Evolutionary conservation across 2,797 vertebrate genomes (phyloP).

Genomic region (Halcyon leucocephala): DNA sequence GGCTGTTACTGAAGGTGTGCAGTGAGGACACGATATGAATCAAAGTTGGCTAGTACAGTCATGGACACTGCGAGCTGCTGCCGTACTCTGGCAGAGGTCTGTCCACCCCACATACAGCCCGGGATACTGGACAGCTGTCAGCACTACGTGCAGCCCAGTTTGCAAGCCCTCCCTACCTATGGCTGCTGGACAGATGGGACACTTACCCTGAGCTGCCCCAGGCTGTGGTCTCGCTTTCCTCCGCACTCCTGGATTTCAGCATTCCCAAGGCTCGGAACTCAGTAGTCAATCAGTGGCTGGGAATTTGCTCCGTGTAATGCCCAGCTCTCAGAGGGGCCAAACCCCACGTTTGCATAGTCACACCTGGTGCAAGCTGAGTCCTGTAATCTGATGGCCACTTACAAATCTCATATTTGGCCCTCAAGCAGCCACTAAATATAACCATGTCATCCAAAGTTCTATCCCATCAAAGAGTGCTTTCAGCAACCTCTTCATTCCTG

Average conservation of each 20-base stretch:
- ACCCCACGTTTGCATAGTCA: rapidly evolving
- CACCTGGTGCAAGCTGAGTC: neutral
- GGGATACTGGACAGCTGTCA: neutral
- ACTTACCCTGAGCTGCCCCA: neutral
- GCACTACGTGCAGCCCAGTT: neutral
- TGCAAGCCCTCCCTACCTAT: neutral
- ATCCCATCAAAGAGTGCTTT: neutral
- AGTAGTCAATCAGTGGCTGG: neutral
- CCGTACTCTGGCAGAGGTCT: neutral
- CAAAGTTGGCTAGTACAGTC: neutral
- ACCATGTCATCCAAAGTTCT: neutral
- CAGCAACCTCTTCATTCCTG: neutral
- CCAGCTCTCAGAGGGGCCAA: neutral
- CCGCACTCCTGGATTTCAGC: neutral
- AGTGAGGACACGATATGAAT: neutral
- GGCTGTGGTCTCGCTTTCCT: neutral
- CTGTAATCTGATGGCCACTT: neutral
- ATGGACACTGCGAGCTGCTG: rapidly evolving
- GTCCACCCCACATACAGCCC: neutral
- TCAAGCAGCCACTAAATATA: neutral
- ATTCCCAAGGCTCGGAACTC: neutral
- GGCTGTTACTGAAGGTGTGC: neutral
- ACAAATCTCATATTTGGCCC: neutral
- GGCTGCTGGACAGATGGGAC: neutral
- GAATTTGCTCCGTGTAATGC: neutral